Conservation (phyloP, 2,113 vertebrate genomes). For the Catagonus wagneri region DNA sequence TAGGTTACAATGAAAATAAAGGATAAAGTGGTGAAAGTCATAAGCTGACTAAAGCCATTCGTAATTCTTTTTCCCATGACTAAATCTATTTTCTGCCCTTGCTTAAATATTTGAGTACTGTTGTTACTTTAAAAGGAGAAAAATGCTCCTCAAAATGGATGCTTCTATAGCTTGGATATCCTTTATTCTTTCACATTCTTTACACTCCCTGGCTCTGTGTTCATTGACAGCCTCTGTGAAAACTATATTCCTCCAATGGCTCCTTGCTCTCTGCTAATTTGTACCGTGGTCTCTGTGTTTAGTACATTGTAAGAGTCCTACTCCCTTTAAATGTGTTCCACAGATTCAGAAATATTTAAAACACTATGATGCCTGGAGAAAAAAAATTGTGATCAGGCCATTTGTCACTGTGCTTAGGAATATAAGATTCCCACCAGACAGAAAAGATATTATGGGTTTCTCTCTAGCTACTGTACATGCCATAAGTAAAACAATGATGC, state of each 20-base stretch:
- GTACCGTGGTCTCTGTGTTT: not conserved
- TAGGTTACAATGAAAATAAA: constrained; percentile 30
- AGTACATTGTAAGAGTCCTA: constrained; percentile 12
- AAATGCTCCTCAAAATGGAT: not conserved
- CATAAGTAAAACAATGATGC: constrained; percentile 81
- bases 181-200: not conserved
- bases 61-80: constrained; percentile 41
- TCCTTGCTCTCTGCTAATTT: not conserved
- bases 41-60: not conserved
- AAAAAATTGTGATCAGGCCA: constrained; percentile 52
- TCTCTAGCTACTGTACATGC: constrained; percentile 75
- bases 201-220: not conserved
- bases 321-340: constrained; percentile 42
- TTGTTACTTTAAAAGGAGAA: constrained; percentile 13
- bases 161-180: not conserved
- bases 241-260: not conserved
- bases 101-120: constrained; percentile 43
- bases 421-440: constrained; percentile 74
- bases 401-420: constrained; percentile 71
- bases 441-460: constrained; percentile 71
- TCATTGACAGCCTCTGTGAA: constrained; percentile 9
- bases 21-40: not conserved
- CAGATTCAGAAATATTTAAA: constrained; percentile 71
- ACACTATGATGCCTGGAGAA: constrained; percentile 38
- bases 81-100: constrained; percentile 52